These are phyloP conservation scores for Melitaea athalia DNA, from an alignment of 2,888 invertebrate species.

Conservation along the genomic window DNA sequence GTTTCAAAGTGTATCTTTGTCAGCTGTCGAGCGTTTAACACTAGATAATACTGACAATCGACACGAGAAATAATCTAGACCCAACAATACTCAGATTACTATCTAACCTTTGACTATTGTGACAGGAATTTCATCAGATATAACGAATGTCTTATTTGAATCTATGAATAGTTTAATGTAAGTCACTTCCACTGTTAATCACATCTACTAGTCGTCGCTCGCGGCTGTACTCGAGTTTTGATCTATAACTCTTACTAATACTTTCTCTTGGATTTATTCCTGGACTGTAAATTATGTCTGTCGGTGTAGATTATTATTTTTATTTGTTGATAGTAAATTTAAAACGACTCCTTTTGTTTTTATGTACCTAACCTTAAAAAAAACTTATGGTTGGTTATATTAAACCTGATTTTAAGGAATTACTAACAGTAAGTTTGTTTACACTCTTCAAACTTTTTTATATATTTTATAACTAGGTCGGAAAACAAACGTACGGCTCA, in stretches of 20 bases:
- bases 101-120: conserved; percentile 17
- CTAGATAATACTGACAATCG: conserved; percentile 11
- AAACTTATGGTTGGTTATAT: too few species aligned
- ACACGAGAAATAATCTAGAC: conserved; percentile 6
- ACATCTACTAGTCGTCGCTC: conserved; percentile 18
- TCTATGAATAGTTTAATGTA: conserved; percentile 26
- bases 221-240: conserved; percentile 11
- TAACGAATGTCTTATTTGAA: conserved; percentile 29
- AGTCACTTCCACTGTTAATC: conserved; percentile 31
- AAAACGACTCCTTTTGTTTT: neutral
- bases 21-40: conserved; percentile 9
- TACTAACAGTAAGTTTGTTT: too few species aligned
- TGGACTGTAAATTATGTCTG: neutral
- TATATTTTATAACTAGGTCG: too few species aligned
- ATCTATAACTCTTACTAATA: conserved; percentile 19
- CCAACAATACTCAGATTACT: neutral
- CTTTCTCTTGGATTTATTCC: conserved; percentile 16
- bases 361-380: too few species aligned
- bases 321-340: neutral
- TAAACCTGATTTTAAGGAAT: too few species aligned
- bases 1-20: neutral
- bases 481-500: too few species aligned
- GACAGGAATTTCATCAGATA: conserved; percentile 23
- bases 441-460: too few species aligned
- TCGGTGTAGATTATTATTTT: neutral